These are phyloP conservation scores for Phalangium opilio DNA, from an alignment of 2,888 invertebrate genomes.

Conservation along the genomic window DNA sequence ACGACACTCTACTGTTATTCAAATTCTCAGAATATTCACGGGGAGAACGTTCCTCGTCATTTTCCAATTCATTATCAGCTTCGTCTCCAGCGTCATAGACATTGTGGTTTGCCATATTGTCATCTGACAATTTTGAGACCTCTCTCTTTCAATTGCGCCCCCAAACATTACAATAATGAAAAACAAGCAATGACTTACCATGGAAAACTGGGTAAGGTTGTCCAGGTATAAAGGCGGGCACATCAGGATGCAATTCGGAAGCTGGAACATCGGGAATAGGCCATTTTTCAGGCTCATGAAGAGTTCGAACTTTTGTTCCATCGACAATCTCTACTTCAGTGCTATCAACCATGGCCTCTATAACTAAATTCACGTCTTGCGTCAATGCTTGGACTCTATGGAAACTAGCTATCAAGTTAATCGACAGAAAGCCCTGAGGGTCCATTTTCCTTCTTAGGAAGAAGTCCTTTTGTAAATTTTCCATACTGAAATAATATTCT, in stretches of 20 bases:
- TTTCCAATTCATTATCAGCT: no score
- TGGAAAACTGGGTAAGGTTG: conserved; percentile 6
- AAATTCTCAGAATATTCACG: no score
- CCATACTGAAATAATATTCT: conserved; percentile 97
- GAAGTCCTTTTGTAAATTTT: conserved; percentile 87
- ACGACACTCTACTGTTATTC: no score
- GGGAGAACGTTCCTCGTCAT: no score
- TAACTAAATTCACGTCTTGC: conserved; percentile 62
- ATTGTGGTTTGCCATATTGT: no score
- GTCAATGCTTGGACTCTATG: conserved; percentile 80
- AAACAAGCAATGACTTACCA: neutral
- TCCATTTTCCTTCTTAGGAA: conserved; percentile 96
- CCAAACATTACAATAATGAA: neutral
- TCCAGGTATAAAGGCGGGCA: conserved; percentile 14
- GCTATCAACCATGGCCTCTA: conserved; percentile 59
- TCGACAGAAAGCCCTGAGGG: conserved; percentile 76
- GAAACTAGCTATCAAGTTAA: conserved; percentile 87
- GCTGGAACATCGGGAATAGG: conserved; percentile 37
- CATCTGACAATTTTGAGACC: conserved; percentile 3
- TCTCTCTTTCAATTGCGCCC: conserved; percentile 13
- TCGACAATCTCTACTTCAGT: conserved; percentile 60
- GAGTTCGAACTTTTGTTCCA: conserved; percentile 65
- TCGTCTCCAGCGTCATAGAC: no score
- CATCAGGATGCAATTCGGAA: conserved; percentile 14
- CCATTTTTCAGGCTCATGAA: conserved; percentile 66